phyloP scores from a whole-genome alignment of 2,888 invertebrate species.

The Cabera pusaria region DNA sequence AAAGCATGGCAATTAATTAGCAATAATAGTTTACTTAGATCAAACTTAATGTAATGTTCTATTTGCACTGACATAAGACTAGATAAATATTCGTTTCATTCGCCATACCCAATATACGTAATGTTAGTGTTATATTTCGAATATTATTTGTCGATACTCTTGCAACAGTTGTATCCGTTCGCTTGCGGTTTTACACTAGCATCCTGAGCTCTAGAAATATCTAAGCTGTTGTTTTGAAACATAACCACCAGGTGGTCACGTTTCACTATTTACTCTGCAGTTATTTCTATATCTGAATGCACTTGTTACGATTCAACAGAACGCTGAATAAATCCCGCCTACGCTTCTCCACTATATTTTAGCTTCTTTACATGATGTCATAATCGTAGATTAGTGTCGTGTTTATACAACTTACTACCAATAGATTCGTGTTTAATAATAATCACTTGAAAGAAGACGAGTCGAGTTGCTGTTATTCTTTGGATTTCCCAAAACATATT shows the following conservation, averaged over 20 bases:
- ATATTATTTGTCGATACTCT: slow-evolving; percentile 22
- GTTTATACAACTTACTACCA: slow-evolving; percentile 7
- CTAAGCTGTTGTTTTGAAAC: slow-evolving; percentile 65
- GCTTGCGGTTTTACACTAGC: slow-evolving; percentile 45
- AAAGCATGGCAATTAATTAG: no score
- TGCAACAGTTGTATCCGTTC: slow-evolving; percentile 27
- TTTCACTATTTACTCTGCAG: slow-evolving; percentile 31
- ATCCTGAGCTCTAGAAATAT: slow-evolving; percentile 65
- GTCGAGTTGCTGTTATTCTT: not conserved
- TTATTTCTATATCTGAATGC: slow-evolving; percentile 8
- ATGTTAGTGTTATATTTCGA: slow-evolving; percentile 6
- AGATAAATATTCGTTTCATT: no score
- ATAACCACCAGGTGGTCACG: slow-evolving; percentile 57
- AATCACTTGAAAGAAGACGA: not conserved
- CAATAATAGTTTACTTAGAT: no score
- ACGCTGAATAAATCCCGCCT: no score
- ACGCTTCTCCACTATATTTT: slow-evolving; percentile 21
- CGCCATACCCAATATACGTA: not conserved
- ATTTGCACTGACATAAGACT: no score
- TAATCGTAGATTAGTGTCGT: slow-evolving; percentile 11
- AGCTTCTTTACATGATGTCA: slow-evolving; percentile 24
- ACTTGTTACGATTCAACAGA: no score
- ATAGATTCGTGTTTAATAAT: slow-evolving; percentile 1
- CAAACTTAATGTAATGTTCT: no score
- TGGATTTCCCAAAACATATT: no score